Evolutionary conservation across 2,113 vertebrate species (phyloP).

Genomic region (human (Homo sapiens)): GRCh38 chr6:142784501-142785000

Average conservation of each 20-base stretch:
- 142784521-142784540: slow-evolving; percentile 91
- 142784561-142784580: slow-evolving; percentile 96
- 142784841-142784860: slow-evolving; percentile 70
- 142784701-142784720: slow-evolving; percentile 81
- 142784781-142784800: slow-evolving; percentile 70
- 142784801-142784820: slow-evolving; percentile 68
- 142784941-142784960: too few relatives aligned
- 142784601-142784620: slow-evolving; percentile 90
- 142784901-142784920: too few relatives aligned
- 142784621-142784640: slow-evolving; percentile 92
- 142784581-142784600: slow-evolving; percentile 88
- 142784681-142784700: slow-evolving; percentile 80
- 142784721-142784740: slow-evolving; percentile 77
- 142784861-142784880: slow-evolving; percentile 58
- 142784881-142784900: too few relatives aligned
- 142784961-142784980: too few relatives aligned
- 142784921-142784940: too few relatives aligned
- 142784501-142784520: slow-evolving; percentile 84
- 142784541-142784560: slow-evolving; percentile 95
- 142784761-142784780: slow-evolving; percentile 75
- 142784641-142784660: slow-evolving; percentile 86
- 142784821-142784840: slow-evolving; percentile 67
- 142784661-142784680: slow-evolving; percentile 87
- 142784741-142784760: slow-evolving; percentile 82
- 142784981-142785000: too few relatives aligned